These are phyloP conservation scores for Grapholita molesta DNA, from an alignment of 1,140 invertebrate species.

Conservation along the genomic window DNA sequence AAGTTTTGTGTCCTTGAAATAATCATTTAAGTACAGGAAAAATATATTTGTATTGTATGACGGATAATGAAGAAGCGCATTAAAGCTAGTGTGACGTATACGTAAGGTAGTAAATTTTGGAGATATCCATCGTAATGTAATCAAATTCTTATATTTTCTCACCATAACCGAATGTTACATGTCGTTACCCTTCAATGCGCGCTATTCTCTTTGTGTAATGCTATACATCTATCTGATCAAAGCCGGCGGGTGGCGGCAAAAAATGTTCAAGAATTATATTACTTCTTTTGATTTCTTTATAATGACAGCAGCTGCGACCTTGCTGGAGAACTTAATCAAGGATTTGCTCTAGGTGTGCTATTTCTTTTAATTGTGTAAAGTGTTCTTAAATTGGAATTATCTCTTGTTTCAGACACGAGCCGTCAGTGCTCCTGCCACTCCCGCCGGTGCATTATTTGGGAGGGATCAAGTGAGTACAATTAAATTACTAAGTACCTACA, in stretches of 20 bases:
- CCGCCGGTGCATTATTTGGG: conserved; percentile 48
- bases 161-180: conserved; percentile 12
- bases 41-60: no score
- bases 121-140: no score
- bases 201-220: conserved; percentile 23
- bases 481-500: no score
- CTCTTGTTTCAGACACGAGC: conserved; percentile 68
- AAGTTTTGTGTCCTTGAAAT: no score
- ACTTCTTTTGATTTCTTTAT: conserved; percentile 52
- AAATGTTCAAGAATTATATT: conserved; percentile 39
- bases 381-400: conserved; percentile 3
- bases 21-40: no score
- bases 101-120: no score
- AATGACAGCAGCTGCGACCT: conserved; percentile 36
- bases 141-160: conserved; percentile 14
- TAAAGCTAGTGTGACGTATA: no score
- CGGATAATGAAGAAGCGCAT: no score
- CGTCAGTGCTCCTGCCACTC: conserved; percentile 73
- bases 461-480: conserved; percentile 62
- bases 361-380: not conserved
- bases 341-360: conserved; percentile 8
- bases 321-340: conserved; percentile 20
- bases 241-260: conserved; percentile 27
- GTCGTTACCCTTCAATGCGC: not conserved
- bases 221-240: conserved; percentile 22